A percentile compares a stretch with the other conserved stretches of the same genome.
Evolutionary conservation across 2,888 invertebrate species (phyloP).

Genomic region (Clistopyga incitator): DNA sequence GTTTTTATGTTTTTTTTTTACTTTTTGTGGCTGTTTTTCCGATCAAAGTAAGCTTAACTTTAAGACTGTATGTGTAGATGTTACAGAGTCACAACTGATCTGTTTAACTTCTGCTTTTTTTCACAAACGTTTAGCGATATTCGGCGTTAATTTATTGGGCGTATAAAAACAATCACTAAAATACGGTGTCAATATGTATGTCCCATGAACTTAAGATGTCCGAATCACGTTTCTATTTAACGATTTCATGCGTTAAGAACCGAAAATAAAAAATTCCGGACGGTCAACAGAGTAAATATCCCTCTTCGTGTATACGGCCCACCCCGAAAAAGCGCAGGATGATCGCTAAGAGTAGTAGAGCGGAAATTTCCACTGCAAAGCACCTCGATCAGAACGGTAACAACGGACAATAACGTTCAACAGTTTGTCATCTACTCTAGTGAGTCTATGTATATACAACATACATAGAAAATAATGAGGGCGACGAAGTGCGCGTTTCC

Average conservation of each 20-base stretch:
- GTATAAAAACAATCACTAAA: too few species aligned
- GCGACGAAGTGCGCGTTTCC: background rate
- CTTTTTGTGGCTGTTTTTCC: too few species aligned
- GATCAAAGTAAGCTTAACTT: too few species aligned
- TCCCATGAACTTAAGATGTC: too few species aligned
- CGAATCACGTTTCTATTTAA: background rate
- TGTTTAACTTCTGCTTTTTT: too few species aligned
- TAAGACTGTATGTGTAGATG: too few species aligned
- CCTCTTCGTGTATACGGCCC: background rate
- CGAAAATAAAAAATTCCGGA: conserved; percentile 32
- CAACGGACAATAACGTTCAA: conserved; percentile 41
- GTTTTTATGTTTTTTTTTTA: too few species aligned
- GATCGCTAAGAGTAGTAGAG: conserved; percentile 16
- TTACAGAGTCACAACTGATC: too few species aligned
- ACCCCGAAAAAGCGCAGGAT: background rate
- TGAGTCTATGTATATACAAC: conserved; percentile 16
- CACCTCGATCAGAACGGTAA: conserved; percentile 45
- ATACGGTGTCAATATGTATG: too few species aligned
- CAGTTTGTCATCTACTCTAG: conserved; percentile 25
- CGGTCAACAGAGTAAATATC: conserved; percentile 15
- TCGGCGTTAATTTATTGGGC: too few species aligned
- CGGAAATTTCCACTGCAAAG: conserved; percentile 41
- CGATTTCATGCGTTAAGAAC: conserved; percentile 13
- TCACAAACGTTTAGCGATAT: too few species aligned
- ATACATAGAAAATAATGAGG: conserved; percentile 2